These are phyloP conservation scores for Larimichthys polyactis DNA, from an alignment of 2,113 vertebrate species.

Conservation along the genomic window DNA sequence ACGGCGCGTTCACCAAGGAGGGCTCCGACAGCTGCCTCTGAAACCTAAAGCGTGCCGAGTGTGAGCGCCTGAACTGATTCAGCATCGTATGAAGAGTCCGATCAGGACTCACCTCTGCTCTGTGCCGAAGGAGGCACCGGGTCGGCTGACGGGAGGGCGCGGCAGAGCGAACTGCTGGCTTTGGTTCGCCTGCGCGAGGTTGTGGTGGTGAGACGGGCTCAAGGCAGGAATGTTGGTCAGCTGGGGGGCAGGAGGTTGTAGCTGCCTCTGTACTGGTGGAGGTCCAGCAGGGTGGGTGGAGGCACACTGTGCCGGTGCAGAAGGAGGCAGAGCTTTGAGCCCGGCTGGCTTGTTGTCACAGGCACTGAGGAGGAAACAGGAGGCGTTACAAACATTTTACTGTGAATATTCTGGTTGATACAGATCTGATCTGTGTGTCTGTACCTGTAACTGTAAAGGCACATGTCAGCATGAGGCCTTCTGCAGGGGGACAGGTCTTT, in stretches of 20 bases:
- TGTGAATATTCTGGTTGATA: not conserved
- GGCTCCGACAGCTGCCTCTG: slow-evolving; percentile 94
- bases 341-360: slow-evolving; percentile 90
- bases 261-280: slow-evolving; percentile 69
- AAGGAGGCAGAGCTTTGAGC: slow-evolving; percentile 88
- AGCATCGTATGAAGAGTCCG: accelerated
- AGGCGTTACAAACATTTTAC: not conserved
- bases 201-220: slow-evolving; percentile 65
- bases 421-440: not conserved
- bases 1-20: slow-evolving; percentile 80
- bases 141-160: slow-evolving; percentile 84
- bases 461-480: slow-evolving; percentile 90
- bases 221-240: slow-evolving; percentile 39
- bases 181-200: slow-evolving; percentile 69
- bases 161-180: slow-evolving; percentile 89
- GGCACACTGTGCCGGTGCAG: slow-evolving; percentile 83
- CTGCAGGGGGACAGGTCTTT: slow-evolving; percentile 89
- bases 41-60: slow-evolving; percentile 81
- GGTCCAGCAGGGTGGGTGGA: slow-evolving; percentile 60
- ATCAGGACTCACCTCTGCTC: slow-evolving; percentile 88
- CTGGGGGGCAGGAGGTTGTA: slow-evolving; percentile 76
- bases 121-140: slow-evolving; percentile 85
- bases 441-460: slow-evolving; percentile 96
- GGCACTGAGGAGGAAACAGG: slow-evolving; percentile 85
- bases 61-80: not conserved